phyloP scores from a whole-genome alignment of 2,113 vertebrate genomes.

The Alligator sinensis region DNA sequence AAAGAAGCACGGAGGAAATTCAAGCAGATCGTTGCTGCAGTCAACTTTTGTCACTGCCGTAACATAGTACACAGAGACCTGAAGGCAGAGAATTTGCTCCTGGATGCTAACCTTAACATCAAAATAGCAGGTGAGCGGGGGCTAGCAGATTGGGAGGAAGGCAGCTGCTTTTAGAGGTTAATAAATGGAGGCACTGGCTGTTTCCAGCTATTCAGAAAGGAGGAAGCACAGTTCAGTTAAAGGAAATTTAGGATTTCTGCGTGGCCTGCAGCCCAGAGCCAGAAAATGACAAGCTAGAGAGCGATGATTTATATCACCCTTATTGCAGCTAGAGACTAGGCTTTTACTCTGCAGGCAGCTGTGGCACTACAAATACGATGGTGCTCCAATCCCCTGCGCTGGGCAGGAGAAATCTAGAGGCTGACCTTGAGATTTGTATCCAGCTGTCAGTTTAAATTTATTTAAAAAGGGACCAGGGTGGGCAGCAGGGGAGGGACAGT shows the following conservation, averaged over 20 bases:
- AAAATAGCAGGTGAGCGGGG: constrained; percentile 89
- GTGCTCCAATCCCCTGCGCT: fast-evolving
- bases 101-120: constrained; percentile 95
- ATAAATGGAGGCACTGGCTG: constrained; percentile 31
- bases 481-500: not conserved
- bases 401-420: not conserved
- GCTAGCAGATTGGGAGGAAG: not conserved
- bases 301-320: constrained; percentile 30
- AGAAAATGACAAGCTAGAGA: constrained; percentile 21
- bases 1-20: constrained; percentile 97
- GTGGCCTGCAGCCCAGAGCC: constrained; percentile 57
- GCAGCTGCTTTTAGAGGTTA: constrained; percentile 26
- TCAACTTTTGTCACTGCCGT: constrained; percentile 97
- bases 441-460: not conserved
- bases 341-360: not conserved
- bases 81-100: constrained; percentile 97
- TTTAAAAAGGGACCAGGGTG: not conserved
- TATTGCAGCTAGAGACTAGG: not conserved
- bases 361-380: fast-evolving
- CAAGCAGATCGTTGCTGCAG: constrained; percentile 96
- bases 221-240: constrained; percentile 15
- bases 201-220: constrained; percentile 55
- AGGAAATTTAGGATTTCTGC: constrained; percentile 59
- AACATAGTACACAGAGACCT: constrained; percentile 97
- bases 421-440: not conserved